Base-by-base conservation (phyloP, 2,888 invertebrate genomes). In the Lepidocyrtinus sp. region DNA sequence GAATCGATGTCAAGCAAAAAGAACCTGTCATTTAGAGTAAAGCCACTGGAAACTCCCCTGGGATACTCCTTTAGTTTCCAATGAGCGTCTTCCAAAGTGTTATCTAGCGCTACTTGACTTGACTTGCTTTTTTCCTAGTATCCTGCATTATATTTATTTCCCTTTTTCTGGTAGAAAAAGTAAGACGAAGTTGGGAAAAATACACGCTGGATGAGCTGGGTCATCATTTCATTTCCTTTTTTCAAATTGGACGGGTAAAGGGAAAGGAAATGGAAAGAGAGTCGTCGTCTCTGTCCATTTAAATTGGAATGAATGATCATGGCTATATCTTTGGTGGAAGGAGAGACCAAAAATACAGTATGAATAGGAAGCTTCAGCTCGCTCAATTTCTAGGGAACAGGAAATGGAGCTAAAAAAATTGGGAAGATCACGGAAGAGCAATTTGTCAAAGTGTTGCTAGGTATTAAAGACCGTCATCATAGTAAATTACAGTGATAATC, bases 1-100 rank as follows among this genome's bases (percentile, higher is more conserved):
- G 74, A 79, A 79, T 79, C 68, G 79, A 79, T 79, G 79, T 79
- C 79, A 79, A 69, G 73, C 69, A 73, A 76, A 67, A 73, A 74
- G 73, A 79, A 79, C 63, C 79, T 79, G 79, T 79, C 79, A 79
- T 79, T 79, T 79, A 74, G 69, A 50, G 59, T 25, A 50, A 72
- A 77, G 78, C 62, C 68, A 72, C 59, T 59, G 59, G 59, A 59
- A 59, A 59, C 55, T 77, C 77, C 71, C 77, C 36, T 65, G 77
- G 71, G 77, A 71, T 22, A 71, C 71, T 71, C 68, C 68, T 69
- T 69, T 71, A 46, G 36, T 71, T 59, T 59, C 5, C 59, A 59
- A 59, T 59, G 59, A 59, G 59, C 19, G 22, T 59, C 59, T 59
- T 21, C 59, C 59, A 59, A 59, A 59, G 59, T 59, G 22, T 59